Conservation (phyloP, 1,140 invertebrate genomes). For the Cataglyphis hispanica region DNA sequence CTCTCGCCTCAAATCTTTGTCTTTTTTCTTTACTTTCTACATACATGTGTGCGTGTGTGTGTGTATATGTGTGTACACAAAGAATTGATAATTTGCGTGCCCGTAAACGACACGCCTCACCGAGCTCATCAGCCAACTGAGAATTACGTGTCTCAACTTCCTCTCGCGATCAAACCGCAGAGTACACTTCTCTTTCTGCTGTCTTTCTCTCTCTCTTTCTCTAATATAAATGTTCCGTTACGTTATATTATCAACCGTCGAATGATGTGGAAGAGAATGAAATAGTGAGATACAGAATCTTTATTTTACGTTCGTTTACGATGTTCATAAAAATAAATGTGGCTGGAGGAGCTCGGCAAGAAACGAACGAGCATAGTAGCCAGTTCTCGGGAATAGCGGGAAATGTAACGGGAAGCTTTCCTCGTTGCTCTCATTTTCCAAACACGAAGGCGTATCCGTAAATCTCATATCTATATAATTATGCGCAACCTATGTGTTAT, state of each 20-base stretch:
- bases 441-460: not conserved
- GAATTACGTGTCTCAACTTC: not conserved
- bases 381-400: conserved; percentile 82
- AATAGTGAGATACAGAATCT: not conserved
- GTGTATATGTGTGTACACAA: conserved; percentile 45
- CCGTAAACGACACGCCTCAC: conserved; percentile 57
- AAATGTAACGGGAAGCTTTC: conserved; percentile 82
- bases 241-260: not conserved
- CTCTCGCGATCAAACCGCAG: not conserved
- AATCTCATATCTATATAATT: not conserved
- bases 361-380: conserved; percentile 75
- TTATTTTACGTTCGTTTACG: not conserved
- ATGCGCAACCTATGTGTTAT: no score
- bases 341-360: conserved; percentile 75
- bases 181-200: not conserved
- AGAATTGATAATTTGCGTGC: conserved; percentile 57
- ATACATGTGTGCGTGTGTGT: conserved; percentile 27
- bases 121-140: conserved; percentile 75
- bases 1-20: conserved; percentile 76
- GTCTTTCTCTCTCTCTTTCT: not conserved
- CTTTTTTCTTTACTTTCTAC: conserved; percentile 70
- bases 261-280: not conserved
- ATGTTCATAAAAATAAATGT: conserved; percentile 54
- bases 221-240: not conserved
- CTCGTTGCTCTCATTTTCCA: conserved; percentile 71